phyloP scores from a whole-genome alignment of 1,140 invertebrate genomes.

The Ips typographus region DNA sequence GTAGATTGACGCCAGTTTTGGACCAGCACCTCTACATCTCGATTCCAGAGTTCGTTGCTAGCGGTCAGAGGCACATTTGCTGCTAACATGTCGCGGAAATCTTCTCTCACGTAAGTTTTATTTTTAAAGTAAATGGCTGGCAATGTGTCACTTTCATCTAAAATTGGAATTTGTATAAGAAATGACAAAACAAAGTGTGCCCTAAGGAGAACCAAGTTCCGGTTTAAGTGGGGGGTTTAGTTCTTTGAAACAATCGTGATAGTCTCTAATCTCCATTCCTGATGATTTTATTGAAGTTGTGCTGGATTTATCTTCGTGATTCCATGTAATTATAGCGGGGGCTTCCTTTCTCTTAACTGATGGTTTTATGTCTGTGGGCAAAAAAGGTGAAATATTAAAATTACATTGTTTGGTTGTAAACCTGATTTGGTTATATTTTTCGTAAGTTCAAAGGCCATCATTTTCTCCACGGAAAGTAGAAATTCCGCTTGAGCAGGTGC shows the following conservation, averaged over 20 bases:
- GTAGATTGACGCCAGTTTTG: conserved; percentile 12
- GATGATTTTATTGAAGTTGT: not conserved
- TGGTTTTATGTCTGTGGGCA: too few relatives aligned
- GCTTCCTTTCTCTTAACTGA: conserved; percentile 2
- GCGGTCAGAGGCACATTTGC: conserved; percentile 31
- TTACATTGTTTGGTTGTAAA: not conserved
- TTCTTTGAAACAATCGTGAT: conserved; percentile 43
- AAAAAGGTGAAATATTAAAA: too few relatives aligned
- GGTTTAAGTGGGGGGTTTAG: conserved; percentile 10
- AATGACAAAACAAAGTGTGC: not conserved
- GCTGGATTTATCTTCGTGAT: not conserved
- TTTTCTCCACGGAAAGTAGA: conserved; percentile 51
- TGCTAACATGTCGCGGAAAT: conserved; percentile 43
- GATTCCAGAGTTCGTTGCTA: conserved; percentile 43
- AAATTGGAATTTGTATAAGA: not conserved
- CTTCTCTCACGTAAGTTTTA: conserved; percentile 45
- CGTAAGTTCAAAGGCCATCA: conserved; percentile 48
- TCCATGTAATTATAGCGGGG: conserved; percentile 16
- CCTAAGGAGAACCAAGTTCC: not conserved
- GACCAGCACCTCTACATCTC: conserved; percentile 38
- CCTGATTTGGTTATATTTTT: conserved; percentile 32
- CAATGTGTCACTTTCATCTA: conserved; percentile 33
- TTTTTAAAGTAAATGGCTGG: conserved; percentile 44
- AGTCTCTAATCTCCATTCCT: conserved; percentile 31
- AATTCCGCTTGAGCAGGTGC: conserved; percentile 54